Evolutionary conservation across 2,888 invertebrate species (phyloP).

Genomic region (Erebia ligea): DNA sequence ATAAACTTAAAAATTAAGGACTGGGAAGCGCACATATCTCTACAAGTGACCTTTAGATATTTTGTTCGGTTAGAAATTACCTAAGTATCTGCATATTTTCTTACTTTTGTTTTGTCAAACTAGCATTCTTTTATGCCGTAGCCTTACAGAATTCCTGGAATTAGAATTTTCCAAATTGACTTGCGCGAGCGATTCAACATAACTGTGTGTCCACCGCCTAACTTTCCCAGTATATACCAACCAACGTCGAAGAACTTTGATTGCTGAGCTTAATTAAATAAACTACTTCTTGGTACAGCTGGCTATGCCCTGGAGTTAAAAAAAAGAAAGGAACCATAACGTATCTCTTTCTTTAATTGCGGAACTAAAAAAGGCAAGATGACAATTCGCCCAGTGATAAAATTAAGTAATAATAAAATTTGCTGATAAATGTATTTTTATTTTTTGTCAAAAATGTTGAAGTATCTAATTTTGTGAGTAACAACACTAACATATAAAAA

Average conservation of each 20-base stretch:
- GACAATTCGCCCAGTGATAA: conserved; percentile 7
- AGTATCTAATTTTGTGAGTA: neutral
- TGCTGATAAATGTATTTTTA: too few species aligned
- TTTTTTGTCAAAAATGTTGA: neutral
- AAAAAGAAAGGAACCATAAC: conserved; percentile 13
- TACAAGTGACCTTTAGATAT: too few species aligned
- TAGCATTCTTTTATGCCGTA: neutral
- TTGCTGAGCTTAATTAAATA: conserved; percentile 74
- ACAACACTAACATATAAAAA: neutral
- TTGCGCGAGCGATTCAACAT: neutral
- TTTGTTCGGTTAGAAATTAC: too few species aligned
- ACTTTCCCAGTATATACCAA: conserved; percentile 36
- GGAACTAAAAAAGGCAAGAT: conserved; percentile 24
- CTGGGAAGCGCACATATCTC: too few species aligned
- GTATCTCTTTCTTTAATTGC: conserved; percentile 39
- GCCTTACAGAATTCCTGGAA: neutral
- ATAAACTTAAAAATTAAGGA: too few species aligned
- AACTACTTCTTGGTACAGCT: conserved; percentile 64
- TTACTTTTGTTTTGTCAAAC: neutral
- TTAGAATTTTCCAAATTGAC: neutral
- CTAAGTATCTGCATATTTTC: neutral
- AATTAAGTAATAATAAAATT: neutral
- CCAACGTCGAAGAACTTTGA: conserved; percentile 56
- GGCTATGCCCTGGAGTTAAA: conserved; percentile 25
- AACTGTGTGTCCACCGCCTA: conserved; percentile 31